Percentiles rank a stretch among this genome's conserved stretches.
These are phyloP conservation scores for Hirtodrosophila trivittata DNA, from an alignment of 2,888 invertebrate genomes.

Conservation along the genomic window DNA sequence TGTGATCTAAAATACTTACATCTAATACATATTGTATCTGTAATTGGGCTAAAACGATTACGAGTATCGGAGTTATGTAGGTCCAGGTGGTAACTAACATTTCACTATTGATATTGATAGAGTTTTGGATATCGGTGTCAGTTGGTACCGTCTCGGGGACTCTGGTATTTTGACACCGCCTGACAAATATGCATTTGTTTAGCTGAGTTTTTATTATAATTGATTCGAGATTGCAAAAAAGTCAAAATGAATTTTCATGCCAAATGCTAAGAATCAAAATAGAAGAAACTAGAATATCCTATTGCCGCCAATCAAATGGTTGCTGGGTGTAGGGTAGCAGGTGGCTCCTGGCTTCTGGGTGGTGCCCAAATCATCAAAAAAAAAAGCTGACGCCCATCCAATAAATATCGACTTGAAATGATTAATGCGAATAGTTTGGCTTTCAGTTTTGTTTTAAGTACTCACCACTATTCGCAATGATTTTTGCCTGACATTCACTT, in stretches of 20 bases:
- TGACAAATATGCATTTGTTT: slow-evolving; percentile 62
- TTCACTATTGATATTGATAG: slow-evolving; percentile 20
- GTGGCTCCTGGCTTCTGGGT: neutral
- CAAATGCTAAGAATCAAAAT: no score
- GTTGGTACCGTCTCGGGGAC: slow-evolving; percentile 47
- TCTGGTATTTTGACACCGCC: slow-evolving; percentile 61
- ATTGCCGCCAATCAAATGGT: neutral
- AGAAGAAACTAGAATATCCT: no score
- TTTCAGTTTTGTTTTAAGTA: slow-evolving; percentile 55
- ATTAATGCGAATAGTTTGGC: slow-evolving; percentile 47
- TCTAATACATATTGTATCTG: no score
- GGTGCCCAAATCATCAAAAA: neutral
- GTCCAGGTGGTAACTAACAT: no score
- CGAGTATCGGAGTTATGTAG: no score
- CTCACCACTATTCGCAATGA: slow-evolving; percentile 48
- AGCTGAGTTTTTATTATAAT: slow-evolving; percentile 62
- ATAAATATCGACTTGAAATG: slow-evolving; percentile 49
- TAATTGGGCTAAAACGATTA: no score
- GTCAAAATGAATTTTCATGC: slow-evolving; percentile 25
- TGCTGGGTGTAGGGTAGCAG: no score
- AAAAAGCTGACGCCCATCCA: slow-evolving; percentile 28
- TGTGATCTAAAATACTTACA: no score
- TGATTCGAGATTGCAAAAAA: slow-evolving; percentile 52
- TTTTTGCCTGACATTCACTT: slow-evolving; percentile 36
- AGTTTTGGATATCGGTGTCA: slow-evolving; percentile 40